Percentiles rank a stretch among this genome's conserved stretches.
Evolutionary conservation across 2,888 invertebrate species (phyloP).

Genomic region (Physocephala rufipes): DNA sequence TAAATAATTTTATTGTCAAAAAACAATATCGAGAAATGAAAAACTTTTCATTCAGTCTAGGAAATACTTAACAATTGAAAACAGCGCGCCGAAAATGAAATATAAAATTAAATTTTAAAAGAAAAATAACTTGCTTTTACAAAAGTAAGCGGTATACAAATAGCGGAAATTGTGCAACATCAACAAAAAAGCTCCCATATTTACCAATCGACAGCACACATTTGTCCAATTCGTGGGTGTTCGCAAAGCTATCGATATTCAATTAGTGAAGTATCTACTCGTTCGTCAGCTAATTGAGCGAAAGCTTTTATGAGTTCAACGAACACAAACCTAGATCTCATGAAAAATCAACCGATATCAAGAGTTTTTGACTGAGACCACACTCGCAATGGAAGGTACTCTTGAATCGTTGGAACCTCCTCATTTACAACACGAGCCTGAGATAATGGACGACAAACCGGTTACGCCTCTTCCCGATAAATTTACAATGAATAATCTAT

Average conservation of each 20-base stretch:
- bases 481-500: conserved; percentile 70
- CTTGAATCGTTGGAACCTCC: conserved; percentile 51
- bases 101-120: conserved; percentile 82
- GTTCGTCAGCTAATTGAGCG: conserved; percentile 69
- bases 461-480: conserved; percentile 71
- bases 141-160: conserved; percentile 68
- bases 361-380: background rate
- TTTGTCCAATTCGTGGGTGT: conserved; percentile 73
- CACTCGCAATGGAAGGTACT: conserved; percentile 37
- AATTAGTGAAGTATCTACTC: conserved; percentile 73
- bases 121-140: conserved; percentile 75
- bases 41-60: too few species aligned
- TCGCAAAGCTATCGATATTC: conserved; percentile 72
- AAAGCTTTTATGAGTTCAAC: conserved; percentile 67
- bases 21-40: too few species aligned
- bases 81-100: conserved; percentile 78
- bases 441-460: conserved; percentile 55
- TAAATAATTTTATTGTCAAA: too few species aligned
- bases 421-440: conserved; percentile 57
- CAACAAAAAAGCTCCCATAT: background rate
- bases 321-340: conserved; percentile 41
- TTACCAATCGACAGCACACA: conserved; percentile 74
- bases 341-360: conserved; percentile 16
- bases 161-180: conserved; percentile 20
- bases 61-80: too few species aligned